Percentiles rank a stretch among this genome's conserved stretches.
Evolutionary conservation across 2,888 invertebrate genomes (phyloP).

Genomic region (Epiblema foenella): DNA sequence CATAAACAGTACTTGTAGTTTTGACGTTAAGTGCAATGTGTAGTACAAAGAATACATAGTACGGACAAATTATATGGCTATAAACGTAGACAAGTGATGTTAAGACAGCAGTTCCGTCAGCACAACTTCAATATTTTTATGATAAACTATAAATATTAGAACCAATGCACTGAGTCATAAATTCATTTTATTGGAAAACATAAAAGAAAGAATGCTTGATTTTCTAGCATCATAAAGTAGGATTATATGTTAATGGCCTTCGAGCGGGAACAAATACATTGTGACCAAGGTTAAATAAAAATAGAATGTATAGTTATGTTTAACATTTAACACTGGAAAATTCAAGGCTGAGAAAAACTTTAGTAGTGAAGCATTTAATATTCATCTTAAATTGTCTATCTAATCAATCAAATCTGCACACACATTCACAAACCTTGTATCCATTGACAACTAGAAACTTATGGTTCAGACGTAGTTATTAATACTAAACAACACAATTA

Average conservation of each 20-base stretch:
- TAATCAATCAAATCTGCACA: background rate
- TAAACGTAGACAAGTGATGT: constrained; percentile 14
- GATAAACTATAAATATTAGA: constrained; percentile 21
- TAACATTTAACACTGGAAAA: background rate
- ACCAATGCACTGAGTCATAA: constrained; percentile 19
- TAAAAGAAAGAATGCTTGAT: constrained; percentile 19
- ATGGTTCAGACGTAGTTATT: background rate
- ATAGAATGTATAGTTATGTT: background rate
- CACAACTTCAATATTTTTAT: constrained; percentile 34
- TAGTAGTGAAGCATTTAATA: background rate
- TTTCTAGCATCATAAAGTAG: constrained; percentile 13
- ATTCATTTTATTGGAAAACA: constrained; percentile 21
- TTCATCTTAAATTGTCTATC: background rate
- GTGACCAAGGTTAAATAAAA: background rate
- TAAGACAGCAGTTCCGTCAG: constrained; percentile 4
- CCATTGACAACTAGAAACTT: background rate
- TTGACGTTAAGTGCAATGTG: background rate
- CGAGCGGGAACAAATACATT: background rate
- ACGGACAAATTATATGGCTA: constrained; percentile 2
- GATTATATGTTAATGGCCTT: background rate
- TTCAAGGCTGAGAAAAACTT: background rate
- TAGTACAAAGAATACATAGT: constrained; percentile 20
- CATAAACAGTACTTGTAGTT: too few relatives aligned
- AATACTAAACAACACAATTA: background rate
- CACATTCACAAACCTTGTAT: background rate